These are phyloP conservation scores for Prosopocoilus inquinatus DNA, from an alignment of 2,888 invertebrate species.

Conservation along the genomic window DNA sequence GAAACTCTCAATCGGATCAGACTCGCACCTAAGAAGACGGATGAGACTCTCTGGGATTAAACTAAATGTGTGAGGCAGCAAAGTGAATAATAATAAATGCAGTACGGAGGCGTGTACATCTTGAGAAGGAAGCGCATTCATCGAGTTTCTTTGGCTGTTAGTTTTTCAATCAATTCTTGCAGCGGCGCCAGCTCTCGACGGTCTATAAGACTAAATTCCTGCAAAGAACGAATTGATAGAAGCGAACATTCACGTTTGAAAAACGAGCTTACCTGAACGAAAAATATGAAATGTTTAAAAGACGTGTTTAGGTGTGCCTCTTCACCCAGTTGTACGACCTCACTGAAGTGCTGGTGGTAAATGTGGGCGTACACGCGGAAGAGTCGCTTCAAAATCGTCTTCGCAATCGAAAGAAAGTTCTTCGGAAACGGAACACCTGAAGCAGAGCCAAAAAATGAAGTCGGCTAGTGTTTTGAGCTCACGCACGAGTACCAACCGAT, in stretches of 20 bases:
- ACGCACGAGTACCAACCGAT: constrained; percentile 60
- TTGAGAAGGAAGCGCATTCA: constrained; percentile 52
- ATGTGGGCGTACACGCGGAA: constrained; percentile 99
- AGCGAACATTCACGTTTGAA: neutral
- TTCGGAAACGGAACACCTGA: constrained; percentile 95
- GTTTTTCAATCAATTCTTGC: constrained; percentile 95
- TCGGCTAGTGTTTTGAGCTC: neutral
- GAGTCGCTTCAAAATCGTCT: constrained; percentile 95
- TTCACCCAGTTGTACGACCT: constrained; percentile 96
- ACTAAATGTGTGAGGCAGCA: constrained; percentile 6
- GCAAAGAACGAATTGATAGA: constrained; percentile 44
- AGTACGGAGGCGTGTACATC: constrained; percentile 12
- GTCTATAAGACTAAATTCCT: constrained; percentile 98
- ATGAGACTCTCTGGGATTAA: too few species aligned
- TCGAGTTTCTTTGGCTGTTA: constrained; percentile 87
- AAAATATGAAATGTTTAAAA: constrained; percentile 99
- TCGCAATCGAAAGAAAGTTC: constrained; percentile 94
- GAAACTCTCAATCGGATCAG: too few species aligned
- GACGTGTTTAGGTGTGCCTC: constrained; percentile 99
- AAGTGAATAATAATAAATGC: constrained; percentile 7
- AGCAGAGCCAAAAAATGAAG: constrained; percentile 24
- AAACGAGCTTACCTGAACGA: constrained; percentile 69
- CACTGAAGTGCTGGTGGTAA: constrained; percentile 98
- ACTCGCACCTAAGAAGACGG: too few species aligned
- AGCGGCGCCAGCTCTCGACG: constrained; percentile 94